Base-by-base conservation (phyloP, 2,888 invertebrate species). In the Eupithecia subfuscata region DNA sequence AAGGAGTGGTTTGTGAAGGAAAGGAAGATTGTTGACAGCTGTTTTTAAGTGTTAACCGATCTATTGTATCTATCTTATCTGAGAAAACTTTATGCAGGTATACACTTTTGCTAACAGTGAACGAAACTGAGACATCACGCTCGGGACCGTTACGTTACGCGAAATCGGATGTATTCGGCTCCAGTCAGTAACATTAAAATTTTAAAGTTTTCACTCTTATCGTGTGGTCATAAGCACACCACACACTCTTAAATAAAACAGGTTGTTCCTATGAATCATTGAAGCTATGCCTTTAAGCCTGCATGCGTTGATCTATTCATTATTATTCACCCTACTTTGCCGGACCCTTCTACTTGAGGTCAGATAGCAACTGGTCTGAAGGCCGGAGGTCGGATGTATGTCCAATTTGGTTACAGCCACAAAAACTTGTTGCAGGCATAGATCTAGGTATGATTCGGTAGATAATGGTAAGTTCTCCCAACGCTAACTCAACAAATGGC, bases 341-440 rank as follows among this genome's bases (percentile, higher is more conserved):
- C 77, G 72, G 69, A 74, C 71, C 48, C 72, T 74, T 77, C 69
- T 74, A 74, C 74, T 73, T 72, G 72, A 30, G 43, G n/a, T 70
- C 75, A 73, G 68, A 77, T 77, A 77, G 77, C 65, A 72, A 75
- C 74, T 72, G 60, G 74, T 73, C 68, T 68, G 37, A 68, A 64
- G 73, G 72, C 70, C 73, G 75, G 68, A 74, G 76, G 74, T 74
- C 45, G 65, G 43, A 37, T 71, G 48, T 22, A 56, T 22, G 67
- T 52, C 73, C 43, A 48, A 75, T 73, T 75, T 74, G 72, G 74
- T 22, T 48, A 48, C 40, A 11, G 56, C 43, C 56, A 71, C 65
- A 72, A 74, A 77, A 77, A 77, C 69, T 77, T 45, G 73, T 71
- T 65, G n/a, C 37, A 64, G 68, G 64, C 43, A 68, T 30, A 30